Evolutionary conservation across 2,113 vertebrate species (phyloP).

Genomic region (Grantiella picta): DNA sequence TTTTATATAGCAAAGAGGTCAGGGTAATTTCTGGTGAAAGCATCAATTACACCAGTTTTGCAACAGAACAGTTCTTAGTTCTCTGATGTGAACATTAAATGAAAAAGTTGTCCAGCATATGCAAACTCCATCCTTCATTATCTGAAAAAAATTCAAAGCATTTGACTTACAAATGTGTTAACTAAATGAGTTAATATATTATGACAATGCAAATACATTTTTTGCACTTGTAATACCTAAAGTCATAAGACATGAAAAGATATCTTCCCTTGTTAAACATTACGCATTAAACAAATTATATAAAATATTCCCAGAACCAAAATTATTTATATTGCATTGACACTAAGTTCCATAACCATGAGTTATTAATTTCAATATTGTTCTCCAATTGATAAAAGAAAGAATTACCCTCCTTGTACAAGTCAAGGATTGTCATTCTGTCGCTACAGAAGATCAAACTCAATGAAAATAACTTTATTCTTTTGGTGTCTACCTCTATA

Average conservation of each 20-base stretch:
- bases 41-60: not conserved
- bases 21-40: not conserved
- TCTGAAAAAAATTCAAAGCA: not conserved
- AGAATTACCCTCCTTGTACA: not conserved
- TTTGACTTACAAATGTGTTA: not conserved
- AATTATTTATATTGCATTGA: not conserved
- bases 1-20: not conserved
- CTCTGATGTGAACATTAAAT: not conserved
- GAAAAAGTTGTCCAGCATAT: not conserved
- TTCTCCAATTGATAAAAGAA: not conserved
- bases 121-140: not conserved
- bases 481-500: not conserved
- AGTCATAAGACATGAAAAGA: not conserved
- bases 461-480: not conserved
- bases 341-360: not conserved
- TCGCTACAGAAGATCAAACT: not conserved
- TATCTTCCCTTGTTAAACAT: not conserved
- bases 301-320: not conserved
- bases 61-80: not conserved
- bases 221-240: not conserved
- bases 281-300: not conserved
- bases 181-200: not conserved
- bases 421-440: not conserved
- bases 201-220: not conserved
- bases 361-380: not conserved